Evolutionary conservation across 37 sponge, comb jelly and placozoan species (phyloP).

Genomic region (Halisarca cf. caerulea): DNA sequence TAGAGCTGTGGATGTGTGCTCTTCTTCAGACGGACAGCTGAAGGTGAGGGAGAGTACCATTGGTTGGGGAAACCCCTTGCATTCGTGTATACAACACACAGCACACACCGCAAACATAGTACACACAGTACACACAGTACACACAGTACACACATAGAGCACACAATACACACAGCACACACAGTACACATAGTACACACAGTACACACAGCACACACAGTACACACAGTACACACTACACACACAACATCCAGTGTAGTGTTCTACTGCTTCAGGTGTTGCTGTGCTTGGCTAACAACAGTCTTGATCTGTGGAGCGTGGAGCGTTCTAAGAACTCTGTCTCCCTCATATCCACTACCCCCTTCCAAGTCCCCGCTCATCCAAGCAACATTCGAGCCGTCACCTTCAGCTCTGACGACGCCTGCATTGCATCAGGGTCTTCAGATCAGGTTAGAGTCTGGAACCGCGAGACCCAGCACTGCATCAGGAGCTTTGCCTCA

Average conservation of each 20-base stretch:
- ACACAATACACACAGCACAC: not conserved
- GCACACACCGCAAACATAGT: not conserved
- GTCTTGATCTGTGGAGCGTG: not conserved
- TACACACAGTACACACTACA: not conserved
- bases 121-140: too few relatives aligned
- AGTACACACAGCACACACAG: too few relatives aligned
- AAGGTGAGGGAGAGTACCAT: not conserved
- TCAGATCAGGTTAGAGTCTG: slow-evolving; percentile 70
- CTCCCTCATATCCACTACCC: not conserved
- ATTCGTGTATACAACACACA: not conserved
- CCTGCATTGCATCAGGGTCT: slow-evolving; percentile 64
- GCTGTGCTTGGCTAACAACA: not conserved
- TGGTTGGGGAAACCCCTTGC: too few relatives aligned
- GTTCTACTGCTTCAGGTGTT: not conserved
- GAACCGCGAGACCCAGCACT: slow-evolving; percentile 66
- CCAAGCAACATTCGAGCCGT: slow-evolving; percentile 49
- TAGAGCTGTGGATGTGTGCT: not conserved
- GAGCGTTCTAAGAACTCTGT: not conserved
- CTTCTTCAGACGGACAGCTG: not conserved
- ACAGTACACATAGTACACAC: not conserved
- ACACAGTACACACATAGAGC: not conserved
- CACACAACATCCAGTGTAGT: not conserved
- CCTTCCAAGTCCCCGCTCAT: not conserved
- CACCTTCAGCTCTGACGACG: slow-evolving; percentile 82
- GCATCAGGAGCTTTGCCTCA: slow-evolving; percentile 70